Evolutionary conservation across 2,888 invertebrate species (phyloP).

Genomic region (Pollenia griseotomentosa): DNA sequence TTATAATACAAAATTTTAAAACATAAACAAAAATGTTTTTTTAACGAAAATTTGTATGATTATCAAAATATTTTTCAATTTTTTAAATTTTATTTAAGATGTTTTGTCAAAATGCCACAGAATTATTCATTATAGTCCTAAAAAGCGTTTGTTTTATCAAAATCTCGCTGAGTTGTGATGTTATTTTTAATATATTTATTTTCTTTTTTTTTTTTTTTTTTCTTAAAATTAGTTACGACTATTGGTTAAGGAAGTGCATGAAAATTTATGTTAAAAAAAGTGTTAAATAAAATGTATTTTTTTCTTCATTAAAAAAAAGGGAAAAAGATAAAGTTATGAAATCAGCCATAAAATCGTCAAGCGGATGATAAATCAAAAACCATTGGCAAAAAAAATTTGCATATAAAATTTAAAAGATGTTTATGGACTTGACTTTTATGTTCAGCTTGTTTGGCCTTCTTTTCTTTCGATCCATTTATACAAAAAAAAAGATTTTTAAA

Average conservation of each 20-base stretch:
- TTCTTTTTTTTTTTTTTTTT: conserved; percentile 3
- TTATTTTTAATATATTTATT: conserved; percentile 9
- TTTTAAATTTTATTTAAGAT: too few species aligned
- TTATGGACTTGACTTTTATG: conserved; percentile 28
- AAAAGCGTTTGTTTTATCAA: conserved; percentile 23
- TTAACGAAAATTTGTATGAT: too few species aligned
- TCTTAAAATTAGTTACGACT: conserved; percentile 26
- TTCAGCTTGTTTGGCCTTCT: background rate
- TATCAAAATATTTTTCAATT: too few species aligned
- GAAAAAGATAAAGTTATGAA: conserved; percentile 31
- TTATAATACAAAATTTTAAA: too few species aligned
- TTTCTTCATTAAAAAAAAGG: background rate
- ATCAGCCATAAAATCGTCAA: background rate
- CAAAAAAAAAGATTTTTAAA: background rate
- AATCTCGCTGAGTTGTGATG: conserved; percentile 26
- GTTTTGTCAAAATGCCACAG: too few species aligned
- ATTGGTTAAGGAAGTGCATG: conserved; percentile 51
- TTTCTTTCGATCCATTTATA: background rate
- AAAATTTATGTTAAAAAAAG: conserved; percentile 41
- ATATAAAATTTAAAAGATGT: conserved; percentile 18
- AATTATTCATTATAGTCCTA: conserved; percentile 25
- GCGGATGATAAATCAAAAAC: background rate
- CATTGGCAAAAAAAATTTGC: background rate
- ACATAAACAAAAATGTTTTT: too few species aligned
- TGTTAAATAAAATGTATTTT: conserved; percentile 44